Evolutionary conservation across 2,797 vertebrate genomes (phyloP), one percentile per base, ranked within the genome.

Genomic region (Acropternis orthonyx): DNA sequence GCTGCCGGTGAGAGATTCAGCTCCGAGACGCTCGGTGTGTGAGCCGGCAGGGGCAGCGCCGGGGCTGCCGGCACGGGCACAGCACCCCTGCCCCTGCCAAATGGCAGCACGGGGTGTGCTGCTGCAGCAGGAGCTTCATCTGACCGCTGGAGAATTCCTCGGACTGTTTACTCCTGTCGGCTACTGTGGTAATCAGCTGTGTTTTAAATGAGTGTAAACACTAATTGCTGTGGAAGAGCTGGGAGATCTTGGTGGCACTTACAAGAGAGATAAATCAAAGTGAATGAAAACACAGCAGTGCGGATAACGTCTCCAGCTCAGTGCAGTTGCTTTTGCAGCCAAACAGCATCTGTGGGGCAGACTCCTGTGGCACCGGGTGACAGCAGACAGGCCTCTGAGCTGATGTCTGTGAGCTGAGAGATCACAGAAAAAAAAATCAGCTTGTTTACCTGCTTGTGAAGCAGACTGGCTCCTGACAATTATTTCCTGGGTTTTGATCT

Each of bases 361-460:
- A 48, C 26, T 85, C 78, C 32, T 48, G 3, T 37, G 78, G 93
- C 69, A 68, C 32, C 0, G 0, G 37, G 10, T 85, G 54, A 67
- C 59, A 91, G 80, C 83, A 93, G 86, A 66, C 51, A 63, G 83
- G 48, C 41, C 51, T 39, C 80, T 61, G 59, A 95, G 62, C 79
- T 74, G 82, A 32, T 62, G 87, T 83, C 85, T 92, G 58, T 1
- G 7, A 93, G 71, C 71, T 46, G 41, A 82, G 63, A 90, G 67
- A 93, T 74, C 49, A 80, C 72, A 92, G 62, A 83, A 69, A 27
- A 49, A 39, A 27, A 49, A 78, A 78, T 37, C 54, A 59, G 51
- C 83, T 73, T 93, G 85, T 96, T 95, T 93, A 95, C 95, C 83
- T 93, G 86, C 92, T 91, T 87, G 56, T 3, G 10, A 88, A 82